phyloP scores from a whole-genome alignment of 1,140 invertebrate genomes.

The Ladona fulva region DNA sequence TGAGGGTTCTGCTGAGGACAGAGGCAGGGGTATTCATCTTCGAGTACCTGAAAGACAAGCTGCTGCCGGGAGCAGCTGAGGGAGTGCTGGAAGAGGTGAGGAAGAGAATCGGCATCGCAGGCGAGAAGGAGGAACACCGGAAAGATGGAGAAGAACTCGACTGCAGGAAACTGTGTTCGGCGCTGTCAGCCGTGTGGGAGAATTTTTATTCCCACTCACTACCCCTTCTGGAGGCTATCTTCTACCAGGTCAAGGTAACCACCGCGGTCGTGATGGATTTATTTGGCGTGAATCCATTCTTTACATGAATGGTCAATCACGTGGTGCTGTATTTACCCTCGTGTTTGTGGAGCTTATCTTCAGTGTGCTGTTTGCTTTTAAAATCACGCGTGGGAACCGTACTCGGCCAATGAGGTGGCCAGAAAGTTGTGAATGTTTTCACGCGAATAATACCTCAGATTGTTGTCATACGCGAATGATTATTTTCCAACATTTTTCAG shows the following conservation, averaged over 20 bases:
- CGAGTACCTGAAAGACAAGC: constrained; percentile 19
- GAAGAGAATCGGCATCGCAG: neutral
- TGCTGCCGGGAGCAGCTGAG: constrained; percentile 6
- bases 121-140: neutral
- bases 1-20: constrained; percentile 12
- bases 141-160: neutral
- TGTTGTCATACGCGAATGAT: too few relatives aligned
- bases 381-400: too few relatives aligned
- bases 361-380: too few relatives aligned
- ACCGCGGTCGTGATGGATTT: too few relatives aligned
- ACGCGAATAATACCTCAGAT: too few relatives aligned
- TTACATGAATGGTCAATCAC: too few relatives aligned
- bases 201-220: constrained; percentile 20
- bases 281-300: too few relatives aligned
- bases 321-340: too few relatives aligned
- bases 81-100: neutral
- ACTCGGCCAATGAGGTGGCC: too few relatives aligned
- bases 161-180: neutral
- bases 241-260: constrained; percentile 18
- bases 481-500: too few relatives aligned
- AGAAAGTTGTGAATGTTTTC: too few relatives aligned
- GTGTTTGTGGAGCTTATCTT: too few relatives aligned
- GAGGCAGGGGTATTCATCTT: constrained; percentile 19
- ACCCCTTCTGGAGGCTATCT: constrained; percentile 16
- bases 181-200: constrained; percentile 12